Conservation (phyloP, 2,888 invertebrate species). For the Caenorhabditis imperialis region DNA sequence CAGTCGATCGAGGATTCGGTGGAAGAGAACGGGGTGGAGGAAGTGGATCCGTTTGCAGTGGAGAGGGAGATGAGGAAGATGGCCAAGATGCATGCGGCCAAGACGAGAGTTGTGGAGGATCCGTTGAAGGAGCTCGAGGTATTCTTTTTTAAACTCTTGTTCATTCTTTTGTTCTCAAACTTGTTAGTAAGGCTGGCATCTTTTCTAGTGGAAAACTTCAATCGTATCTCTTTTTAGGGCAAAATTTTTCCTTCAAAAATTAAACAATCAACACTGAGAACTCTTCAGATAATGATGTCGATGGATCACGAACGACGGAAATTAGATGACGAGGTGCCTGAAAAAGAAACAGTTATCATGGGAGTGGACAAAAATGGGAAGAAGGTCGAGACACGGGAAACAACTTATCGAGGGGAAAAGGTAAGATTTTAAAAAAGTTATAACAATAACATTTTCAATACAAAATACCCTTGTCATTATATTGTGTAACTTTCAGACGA, state of each 20-base stretch:
- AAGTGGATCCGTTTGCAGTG: conserved; percentile 47
- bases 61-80: conserved; percentile 45
- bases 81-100: conserved; percentile 37
- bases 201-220: too few species aligned
- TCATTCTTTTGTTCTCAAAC: too few species aligned
- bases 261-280: too few species aligned
- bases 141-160: too few species aligned
- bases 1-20: conserved; percentile 25
- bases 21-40: conserved; percentile 20
- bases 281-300: conserved; percentile 27
- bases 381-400: conserved; percentile 24
- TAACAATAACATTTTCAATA: too few species aligned
- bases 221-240: too few species aligned
- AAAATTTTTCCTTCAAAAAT: too few species aligned
- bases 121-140: conserved; percentile 10
- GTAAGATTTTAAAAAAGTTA: too few species aligned
- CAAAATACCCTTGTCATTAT: not conserved
- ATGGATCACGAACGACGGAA: conserved; percentile 15
- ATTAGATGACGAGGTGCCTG: conserved; percentile 8
- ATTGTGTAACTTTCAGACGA: conserved; percentile 9
- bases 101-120: conserved; percentile 22
- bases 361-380: conserved; percentile 25
- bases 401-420: conserved; percentile 13
- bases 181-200: not conserved
- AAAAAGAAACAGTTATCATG: conserved; percentile 10